phyloP scores from a whole-genome alignment of 2,888 invertebrate species.

The Linnaemya vulpina region DNA sequence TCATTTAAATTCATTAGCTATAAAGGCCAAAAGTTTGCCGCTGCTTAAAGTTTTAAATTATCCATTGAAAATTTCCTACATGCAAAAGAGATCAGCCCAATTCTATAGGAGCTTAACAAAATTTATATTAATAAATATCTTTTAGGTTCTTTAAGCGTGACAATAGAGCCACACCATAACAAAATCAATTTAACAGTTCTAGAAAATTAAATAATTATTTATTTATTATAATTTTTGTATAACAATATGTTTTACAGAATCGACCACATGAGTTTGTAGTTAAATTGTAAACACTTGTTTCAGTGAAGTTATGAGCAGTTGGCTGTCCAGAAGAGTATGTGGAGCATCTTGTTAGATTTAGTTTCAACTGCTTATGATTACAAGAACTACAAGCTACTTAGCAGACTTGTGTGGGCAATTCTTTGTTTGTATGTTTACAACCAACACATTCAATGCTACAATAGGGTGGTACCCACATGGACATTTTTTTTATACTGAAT shows the following conservation, averaged over 20 bases:
- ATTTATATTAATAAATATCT: not conserved
- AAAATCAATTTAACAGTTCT: not conserved
- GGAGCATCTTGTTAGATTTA: constrained; percentile 48
- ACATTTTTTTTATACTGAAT: not conserved
- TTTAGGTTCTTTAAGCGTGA: not conserved
- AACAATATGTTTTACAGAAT: not conserved
- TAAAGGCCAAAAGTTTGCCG: not conserved
- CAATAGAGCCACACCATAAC: not conserved
- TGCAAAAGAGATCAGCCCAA: not conserved
- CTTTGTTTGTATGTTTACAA: constrained; percentile 14
- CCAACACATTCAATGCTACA: not conserved
- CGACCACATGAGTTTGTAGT: not conserved
- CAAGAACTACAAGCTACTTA: constrained; percentile 12
- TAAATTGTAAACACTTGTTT: not conserved
- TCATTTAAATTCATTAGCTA: not conserved
- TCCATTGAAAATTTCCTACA: not conserved
- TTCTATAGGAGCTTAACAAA: not conserved
- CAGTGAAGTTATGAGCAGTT: constrained; percentile 8
- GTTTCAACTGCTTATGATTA: constrained; percentile 31
- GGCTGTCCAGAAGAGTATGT: not conserved
- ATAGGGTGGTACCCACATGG: not conserved
- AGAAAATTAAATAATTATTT: not conserved
- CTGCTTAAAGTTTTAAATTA: not conserved
- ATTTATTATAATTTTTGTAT: not conserved
- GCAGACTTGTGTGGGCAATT: constrained; percentile 30